These are phyloP conservation scores for Cataglyphis albicans DNA, from an alignment of 2,888 invertebrate genomes.

Conservation along the genomic window DNA sequence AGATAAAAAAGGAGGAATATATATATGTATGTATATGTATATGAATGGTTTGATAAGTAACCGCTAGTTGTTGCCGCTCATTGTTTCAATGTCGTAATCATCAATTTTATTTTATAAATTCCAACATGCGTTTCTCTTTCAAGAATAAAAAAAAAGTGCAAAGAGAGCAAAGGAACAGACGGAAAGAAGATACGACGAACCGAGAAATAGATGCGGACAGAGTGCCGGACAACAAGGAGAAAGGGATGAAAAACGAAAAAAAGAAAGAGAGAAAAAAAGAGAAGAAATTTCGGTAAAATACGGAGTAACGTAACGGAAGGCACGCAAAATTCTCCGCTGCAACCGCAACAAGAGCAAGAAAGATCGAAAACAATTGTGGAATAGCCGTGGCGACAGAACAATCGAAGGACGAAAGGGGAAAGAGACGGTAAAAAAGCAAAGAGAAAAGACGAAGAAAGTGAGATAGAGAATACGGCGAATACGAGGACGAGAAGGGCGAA, in stretches of 20 bases:
- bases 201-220: constrained; percentile 44
- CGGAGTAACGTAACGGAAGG: constrained; percentile 43
- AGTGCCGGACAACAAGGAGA: neutral
- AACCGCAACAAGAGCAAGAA: constrained; percentile 58
- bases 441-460: constrained; percentile 56
- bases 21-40: neutral
- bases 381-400: constrained; percentile 66
- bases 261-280: neutral
- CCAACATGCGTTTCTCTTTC: constrained; percentile 36
- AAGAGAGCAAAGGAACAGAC: neutral
- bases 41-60: constrained; percentile 48
- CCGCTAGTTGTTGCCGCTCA: constrained; percentile 39
- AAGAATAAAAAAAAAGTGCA: constrained; percentile 37
- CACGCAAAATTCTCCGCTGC: constrained; percentile 51
- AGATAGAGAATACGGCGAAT: constrained; percentile 18
- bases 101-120: constrained; percentile 79
- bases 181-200: neutral
- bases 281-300: constrained; percentile 17
- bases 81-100: constrained; percentile 75
- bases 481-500: constrained; percentile 42
- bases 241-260: constrained; percentile 13
- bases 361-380: constrained; percentile 75
- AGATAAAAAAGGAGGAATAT: constrained; percentile 15
- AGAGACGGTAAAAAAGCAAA: constrained; percentile 47
- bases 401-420: constrained; percentile 31